Percentiles rank a stretch among this genome's conserved stretches.
Conservation (phyloP, 2,888 invertebrate genomes). For the Amiota communis region DNA sequence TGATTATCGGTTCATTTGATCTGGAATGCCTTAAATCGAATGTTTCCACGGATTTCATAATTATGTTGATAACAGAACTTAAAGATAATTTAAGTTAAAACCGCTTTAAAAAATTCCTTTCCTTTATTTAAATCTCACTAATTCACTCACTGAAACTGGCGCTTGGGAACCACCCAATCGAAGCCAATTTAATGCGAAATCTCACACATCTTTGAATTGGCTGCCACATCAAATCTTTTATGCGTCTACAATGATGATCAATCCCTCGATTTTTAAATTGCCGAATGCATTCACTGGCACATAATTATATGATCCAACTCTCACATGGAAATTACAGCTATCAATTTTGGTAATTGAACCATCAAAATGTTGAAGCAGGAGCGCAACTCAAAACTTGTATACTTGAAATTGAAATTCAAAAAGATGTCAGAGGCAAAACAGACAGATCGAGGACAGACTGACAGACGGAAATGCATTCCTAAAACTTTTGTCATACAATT, state of each 20-base stretch:
- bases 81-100: background rate
- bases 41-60: no score
- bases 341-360: conserved; percentile 42
- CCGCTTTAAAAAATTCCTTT: background rate
- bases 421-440: no score
- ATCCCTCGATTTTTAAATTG: background rate
- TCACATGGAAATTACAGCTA: conserved; percentile 40
- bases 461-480: conserved; percentile 9
- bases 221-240: conserved; percentile 12
- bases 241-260: background rate
- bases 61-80: no score
- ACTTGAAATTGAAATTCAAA: background rate
- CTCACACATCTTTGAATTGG: background rate
- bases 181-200: background rate
- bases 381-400: conserved; percentile 14
- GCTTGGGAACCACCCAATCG: conserved; percentile 13
- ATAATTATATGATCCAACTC: conserved; percentile 19
- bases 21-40: no score
- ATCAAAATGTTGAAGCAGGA: conserved; percentile 31
- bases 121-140: background rate
- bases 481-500: conserved; percentile 32
- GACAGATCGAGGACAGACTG: no score
- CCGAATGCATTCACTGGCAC: background rate
- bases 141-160: background rate
- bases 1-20: no score